These are phyloP conservation scores for Philotrypesis tridentata DNA, from an alignment of 1,140 invertebrate species.

Conservation along the genomic window DNA sequence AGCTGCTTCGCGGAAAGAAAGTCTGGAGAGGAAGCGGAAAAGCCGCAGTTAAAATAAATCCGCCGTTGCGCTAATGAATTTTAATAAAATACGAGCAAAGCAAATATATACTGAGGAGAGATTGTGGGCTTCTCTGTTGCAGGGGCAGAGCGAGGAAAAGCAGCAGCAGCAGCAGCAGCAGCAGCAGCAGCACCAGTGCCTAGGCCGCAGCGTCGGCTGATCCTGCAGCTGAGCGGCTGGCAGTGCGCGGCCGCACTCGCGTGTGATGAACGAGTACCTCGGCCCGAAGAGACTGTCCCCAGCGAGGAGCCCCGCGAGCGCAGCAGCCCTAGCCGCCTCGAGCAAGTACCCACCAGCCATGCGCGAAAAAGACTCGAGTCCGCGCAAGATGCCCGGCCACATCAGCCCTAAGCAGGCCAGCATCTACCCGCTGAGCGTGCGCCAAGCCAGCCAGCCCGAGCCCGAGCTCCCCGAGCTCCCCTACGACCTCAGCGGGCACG, in stretches of 20 bases:
- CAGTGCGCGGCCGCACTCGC: constrained; percentile 29
- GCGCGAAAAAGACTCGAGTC: constrained; percentile 87
- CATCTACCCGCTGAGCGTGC: constrained; percentile 79
- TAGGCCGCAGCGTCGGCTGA: constrained; percentile 36
- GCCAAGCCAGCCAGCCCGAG: constrained; percentile 55
- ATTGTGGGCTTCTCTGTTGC: constrained; percentile 45
- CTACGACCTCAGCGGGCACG: constrained; percentile 75
- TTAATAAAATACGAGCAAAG: background rate
- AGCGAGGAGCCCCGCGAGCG: constrained; percentile 63
- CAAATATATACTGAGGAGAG: background rate
- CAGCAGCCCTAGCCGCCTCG: constrained; percentile 1
- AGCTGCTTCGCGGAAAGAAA: constrained; percentile 7
- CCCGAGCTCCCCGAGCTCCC: constrained; percentile 75
- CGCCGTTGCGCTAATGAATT: background rate
- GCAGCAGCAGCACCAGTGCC: constrained; percentile 50
- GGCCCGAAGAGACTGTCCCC: constrained; percentile 66
- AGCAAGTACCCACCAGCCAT: constrained; percentile 74
- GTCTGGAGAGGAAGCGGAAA: background rate
- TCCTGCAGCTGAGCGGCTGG: constrained; percentile 49
- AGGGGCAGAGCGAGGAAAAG: too few relatives aligned
- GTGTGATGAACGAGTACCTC: constrained; percentile 73
- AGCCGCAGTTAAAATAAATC: background rate
- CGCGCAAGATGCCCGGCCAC: constrained; percentile 82
- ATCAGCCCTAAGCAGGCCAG: constrained; percentile 83
- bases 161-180: too few relatives aligned